Percentiles rank a stretch among this genome's conserved stretches.
phyloP scores from a whole-genome alignment of 1,140 invertebrate genomes.

The Orussus abietinus region DNA sequence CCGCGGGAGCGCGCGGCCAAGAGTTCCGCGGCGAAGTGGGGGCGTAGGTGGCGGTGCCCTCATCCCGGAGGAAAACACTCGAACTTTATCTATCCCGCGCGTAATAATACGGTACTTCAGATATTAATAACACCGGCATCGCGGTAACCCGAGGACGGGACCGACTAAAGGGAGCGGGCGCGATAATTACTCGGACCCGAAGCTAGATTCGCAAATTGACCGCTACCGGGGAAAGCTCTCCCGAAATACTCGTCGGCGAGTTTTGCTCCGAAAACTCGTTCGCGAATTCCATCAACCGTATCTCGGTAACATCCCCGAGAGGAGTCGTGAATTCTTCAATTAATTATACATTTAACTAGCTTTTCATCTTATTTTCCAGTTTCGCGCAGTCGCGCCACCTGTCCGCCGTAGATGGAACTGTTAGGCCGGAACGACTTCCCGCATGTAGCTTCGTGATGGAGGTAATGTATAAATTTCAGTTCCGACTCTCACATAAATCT shows the following conservation, averaged over 20 bases:
- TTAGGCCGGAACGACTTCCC: too few species aligned
- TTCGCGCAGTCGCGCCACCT: too few species aligned
- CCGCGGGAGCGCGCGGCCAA: conserved; percentile 17
- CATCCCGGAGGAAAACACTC: conserved; percentile 10
- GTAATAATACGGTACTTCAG: conserved; percentile 5
- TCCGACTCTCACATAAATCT: too few species aligned
- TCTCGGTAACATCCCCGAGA: conserved; percentile 5
- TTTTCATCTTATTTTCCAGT: too few species aligned
- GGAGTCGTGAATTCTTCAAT: conserved; percentile 1
- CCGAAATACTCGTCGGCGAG: not conserved
- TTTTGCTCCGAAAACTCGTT: conserved; percentile 1
- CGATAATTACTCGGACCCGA: not conserved
- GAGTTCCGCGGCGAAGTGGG: conserved; percentile 6
- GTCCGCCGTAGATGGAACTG: too few species aligned
- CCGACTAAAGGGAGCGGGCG: too few species aligned
- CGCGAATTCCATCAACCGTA: conserved; percentile 4
- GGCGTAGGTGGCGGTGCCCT: conserved; percentile 2
- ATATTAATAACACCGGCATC: conserved; percentile 13
- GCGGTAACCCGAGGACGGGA: conserved; percentile 9
- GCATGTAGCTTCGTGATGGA: too few species aligned
- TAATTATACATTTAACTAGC: too few species aligned
- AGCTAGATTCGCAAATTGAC: not conserved
- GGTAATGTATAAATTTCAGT: too few species aligned
- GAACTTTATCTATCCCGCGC: conserved; percentile 18
- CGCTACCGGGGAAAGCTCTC: not conserved